Base-by-base conservation (phyloP, 2,888 invertebrate genomes). In the Subacronicta megacephala region DNA sequence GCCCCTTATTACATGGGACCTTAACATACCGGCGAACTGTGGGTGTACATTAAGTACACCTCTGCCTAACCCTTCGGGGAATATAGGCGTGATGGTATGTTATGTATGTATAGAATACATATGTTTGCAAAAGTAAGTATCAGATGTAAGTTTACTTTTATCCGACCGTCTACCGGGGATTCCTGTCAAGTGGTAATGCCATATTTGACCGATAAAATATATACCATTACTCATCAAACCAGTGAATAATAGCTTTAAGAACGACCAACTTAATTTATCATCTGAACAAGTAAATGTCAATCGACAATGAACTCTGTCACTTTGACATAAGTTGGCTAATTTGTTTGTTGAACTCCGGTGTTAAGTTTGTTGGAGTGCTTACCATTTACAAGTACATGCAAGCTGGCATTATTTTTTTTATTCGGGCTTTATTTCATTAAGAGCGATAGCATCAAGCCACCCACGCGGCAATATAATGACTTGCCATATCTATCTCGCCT, bases 371-470 rank as follows among this genome's bases (percentile, higher is more conserved):
- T 20, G 23, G 35, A 51, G 50, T 65, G 53, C 61, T 71, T 67
- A 72, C 62, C 62, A 75, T 75, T 64, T 74, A 70, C 56, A 59
- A 75, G 78, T 78, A 79, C 80, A 74, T 65, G 75, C 62, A 63
- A 60, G 63, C 62, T 75, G 70, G 76, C 68, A 78, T 78, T 82
- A 78, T 82, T 82, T 87, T 61, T 90, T 89, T 91, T 89, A 85
- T 90, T 83, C 84, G 81, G 73, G 87, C 89, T 92, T 93, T 93
- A 93, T 93, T 93, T 93, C 93, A 93, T 93, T 93, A 93, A 84
- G 80, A 46, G 59, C 58, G 93, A 93, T 93, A 93, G 62, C 81
- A 93, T 94, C 93, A 55, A 75, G 80, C 93, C 93, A 93, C 93
- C 93, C 93, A 93, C 93, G 90, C 91, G 56, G 87, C 36, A 70